A percentile compares a stretch with the other conserved stretches of the same genome.
Evolutionary conservation across 2,797 vertebrate genomes (phyloP).

Genomic region (Pseudocheirus occidentalis): DNA sequence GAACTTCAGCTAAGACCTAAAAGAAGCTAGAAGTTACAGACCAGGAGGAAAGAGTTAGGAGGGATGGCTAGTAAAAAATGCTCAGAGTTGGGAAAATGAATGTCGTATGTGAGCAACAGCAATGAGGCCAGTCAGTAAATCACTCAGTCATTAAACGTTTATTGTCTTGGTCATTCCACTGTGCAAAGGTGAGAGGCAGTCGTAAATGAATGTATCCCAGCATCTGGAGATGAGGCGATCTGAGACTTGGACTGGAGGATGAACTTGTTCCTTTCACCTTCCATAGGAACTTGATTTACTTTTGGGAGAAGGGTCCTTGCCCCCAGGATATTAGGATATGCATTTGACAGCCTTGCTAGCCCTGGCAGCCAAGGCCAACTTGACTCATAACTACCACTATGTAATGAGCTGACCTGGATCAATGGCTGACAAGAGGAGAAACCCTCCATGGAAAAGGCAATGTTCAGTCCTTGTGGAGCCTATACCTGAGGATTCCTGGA

Average conservation of each 20-base stretch:
- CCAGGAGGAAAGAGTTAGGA: background rate
- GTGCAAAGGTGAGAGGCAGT: fast-evolving
- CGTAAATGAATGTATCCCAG: background rate
- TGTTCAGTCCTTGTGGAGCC: slow-evolving; percentile 91
- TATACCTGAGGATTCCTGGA: slow-evolving; percentile 88
- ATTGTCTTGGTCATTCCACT: slow-evolving; percentile 51
- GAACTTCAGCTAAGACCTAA: background rate
- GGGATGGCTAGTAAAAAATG: background rate
- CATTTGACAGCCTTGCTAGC: slow-evolving; percentile 88
- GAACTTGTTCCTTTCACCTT: background rate
- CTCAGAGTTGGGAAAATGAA: background rate
- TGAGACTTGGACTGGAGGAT: background rate
- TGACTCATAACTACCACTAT: slow-evolving; percentile 88
- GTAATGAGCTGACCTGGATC: slow-evolving; percentile 91
- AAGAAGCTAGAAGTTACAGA: background rate
- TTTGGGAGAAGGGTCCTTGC: background rate
- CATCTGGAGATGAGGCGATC: fast-evolving
- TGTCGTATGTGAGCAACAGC: background rate
- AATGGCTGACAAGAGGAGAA: slow-evolving; percentile 83
- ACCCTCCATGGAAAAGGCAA: slow-evolving; percentile 87
- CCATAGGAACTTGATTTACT: background rate
- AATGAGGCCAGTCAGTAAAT: background rate
- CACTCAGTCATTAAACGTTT: too few species aligned
- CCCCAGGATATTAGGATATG: slow-evolving; percentile 83
- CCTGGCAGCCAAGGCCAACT: slow-evolving; percentile 83